Evolutionary conservation across 1,140 invertebrate genomes (phyloP), one percentile per base, ranked within the genome.

Genomic region (Lasaia peninsularis): DNA sequence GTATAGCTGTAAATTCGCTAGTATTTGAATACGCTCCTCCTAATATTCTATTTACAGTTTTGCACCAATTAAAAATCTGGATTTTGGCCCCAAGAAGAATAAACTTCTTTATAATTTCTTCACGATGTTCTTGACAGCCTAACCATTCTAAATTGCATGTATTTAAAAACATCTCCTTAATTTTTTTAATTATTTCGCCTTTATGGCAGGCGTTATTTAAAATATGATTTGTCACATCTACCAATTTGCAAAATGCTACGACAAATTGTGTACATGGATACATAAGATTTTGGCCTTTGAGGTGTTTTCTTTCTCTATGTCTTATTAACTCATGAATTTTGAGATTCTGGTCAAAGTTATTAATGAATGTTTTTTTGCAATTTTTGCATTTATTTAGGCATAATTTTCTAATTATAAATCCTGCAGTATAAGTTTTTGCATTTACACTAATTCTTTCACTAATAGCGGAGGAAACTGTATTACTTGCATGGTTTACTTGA

Each of bases 41-140:
- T 12, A 35, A 35, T n/a, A 12, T 35, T 35, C 34, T 35, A 35
- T 35, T 35, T 12, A 35, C 12, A 3, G 10, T n/a, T 4, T 12
- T n/a, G 12, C 34, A 35, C 34, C n/a, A 35, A 35, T 35, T 35
- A 35, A 35, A 35, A 35, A 35, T 7, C 4, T 35, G 34, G 34
- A 35, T 35, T 35, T 35, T 35, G 12, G 34, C 34, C 34, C 34
- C 34, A 35, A 35, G 34, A 35, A 35, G 34, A 35, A 35, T 35
- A 35, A 35, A 35, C 12, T 35, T 35, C 0, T 35, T 12, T 14
- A 35, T n/a, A n/a, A 35, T 35, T 14, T 35, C 34, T 12, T n/a
- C 7, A 6, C 12, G 11, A 35, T 35, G 34, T 7, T 35, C 34
- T 35, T 1, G 12, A 14, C 34, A 35, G 1, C 34, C 34, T 35